phyloP scores from a whole-genome alignment of 1,140 invertebrate species.

The Macrocentrus cingulum region DNA sequence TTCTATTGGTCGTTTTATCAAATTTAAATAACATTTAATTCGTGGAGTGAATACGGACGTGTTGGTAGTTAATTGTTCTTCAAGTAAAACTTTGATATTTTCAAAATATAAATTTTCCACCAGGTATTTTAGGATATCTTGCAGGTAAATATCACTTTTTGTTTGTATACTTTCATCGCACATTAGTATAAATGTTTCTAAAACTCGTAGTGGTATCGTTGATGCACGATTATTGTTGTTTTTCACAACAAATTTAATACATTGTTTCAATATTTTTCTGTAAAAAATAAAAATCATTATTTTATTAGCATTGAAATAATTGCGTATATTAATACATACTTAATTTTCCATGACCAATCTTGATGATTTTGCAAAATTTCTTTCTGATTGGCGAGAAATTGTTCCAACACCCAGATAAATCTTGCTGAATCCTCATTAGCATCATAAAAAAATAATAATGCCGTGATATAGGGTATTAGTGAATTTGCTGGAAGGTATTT shows the following conservation, averaged over 20 bases:
- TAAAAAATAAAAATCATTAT: conserved; percentile 17
- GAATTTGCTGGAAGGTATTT: conserved; percentile 59
- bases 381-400: conserved; percentile 63
- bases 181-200: conserved; percentile 74
- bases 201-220: conserved; percentile 74
- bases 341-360: conserved; percentile 66
- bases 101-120: conserved; percentile 69
- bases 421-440: conserved; percentile 67
- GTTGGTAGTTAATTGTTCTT: conserved; percentile 70
- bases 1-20: conserved; percentile 74
- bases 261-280: conserved; percentile 48
- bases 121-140: conserved; percentile 49
- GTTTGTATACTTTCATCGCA: conserved; percentile 55
- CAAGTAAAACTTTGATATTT: conserved; percentile 70
- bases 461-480: conserved; percentile 62
- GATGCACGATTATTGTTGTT: conserved; percentile 59
- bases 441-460: conserved; percentile 78
- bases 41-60: conserved; percentile 73
- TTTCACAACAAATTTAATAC: conserved; percentile 47
- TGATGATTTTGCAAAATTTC: conserved; percentile 59
- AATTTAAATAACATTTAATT: conserved; percentile 72
- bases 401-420: conserved; percentile 66
- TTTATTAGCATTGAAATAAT: conserved; percentile 29
- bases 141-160: conserved; percentile 11
- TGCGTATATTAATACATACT: conserved; percentile 55